Percentiles rank a stretch among this genome's conserved stretches.
Conservation (phyloP, 1,140 invertebrate species). For the Cydia strobilella region DNA sequence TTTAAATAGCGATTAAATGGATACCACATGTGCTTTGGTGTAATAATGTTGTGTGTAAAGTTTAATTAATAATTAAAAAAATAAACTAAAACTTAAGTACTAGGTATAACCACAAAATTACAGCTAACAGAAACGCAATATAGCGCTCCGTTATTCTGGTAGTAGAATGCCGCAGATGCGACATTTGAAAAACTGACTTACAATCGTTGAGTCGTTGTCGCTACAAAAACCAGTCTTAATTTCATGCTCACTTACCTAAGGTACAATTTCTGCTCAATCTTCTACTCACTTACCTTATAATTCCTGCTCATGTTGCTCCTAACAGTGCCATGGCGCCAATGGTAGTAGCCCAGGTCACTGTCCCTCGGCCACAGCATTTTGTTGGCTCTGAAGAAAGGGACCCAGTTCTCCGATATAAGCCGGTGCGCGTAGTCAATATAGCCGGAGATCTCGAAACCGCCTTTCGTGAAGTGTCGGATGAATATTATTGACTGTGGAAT, state of each 20-base stretch:
- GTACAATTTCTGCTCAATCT: not conserved
- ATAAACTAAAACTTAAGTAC: too few species aligned
- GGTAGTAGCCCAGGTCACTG: constrained; percentile 87
- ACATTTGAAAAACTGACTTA: too few species aligned
- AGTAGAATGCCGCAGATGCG: too few species aligned
- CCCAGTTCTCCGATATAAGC: constrained; percentile 86
- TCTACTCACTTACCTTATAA: constrained; percentile 69
- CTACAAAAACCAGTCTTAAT: not conserved
- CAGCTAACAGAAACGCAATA: too few species aligned
- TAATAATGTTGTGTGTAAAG: too few species aligned
- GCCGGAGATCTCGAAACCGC: constrained; percentile 86
- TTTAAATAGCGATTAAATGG: too few species aligned
- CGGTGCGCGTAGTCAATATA: constrained; percentile 89
- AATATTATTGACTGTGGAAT: constrained; percentile 86
- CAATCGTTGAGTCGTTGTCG: not conserved
- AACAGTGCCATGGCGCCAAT: constrained; percentile 85
- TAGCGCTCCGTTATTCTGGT: too few species aligned
- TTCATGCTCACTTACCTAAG: constrained; percentile 47
- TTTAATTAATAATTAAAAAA: too few species aligned
- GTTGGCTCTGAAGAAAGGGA: constrained; percentile 84
- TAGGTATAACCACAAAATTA: too few species aligned
- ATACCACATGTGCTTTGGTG: too few species aligned
- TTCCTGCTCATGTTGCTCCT: constrained; percentile 85
- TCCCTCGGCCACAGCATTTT: constrained; percentile 82
- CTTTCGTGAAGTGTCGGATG: constrained; percentile 82